Evolutionary conservation across 2,888 invertebrate genomes (phyloP).

Genomic region (Lepidochrysops patricia): DNA sequence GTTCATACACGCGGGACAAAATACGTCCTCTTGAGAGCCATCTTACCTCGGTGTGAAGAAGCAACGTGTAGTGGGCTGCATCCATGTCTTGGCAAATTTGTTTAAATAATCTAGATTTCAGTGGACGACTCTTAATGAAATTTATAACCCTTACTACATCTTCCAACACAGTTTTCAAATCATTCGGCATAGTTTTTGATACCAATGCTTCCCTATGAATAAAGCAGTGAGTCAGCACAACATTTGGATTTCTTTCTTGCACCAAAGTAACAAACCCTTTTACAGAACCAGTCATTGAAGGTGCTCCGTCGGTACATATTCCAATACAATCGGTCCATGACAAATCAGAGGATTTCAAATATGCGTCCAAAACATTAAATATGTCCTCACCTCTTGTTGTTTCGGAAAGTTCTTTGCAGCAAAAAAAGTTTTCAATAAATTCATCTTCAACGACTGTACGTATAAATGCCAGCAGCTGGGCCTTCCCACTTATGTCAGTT

Average conservation of each 20-base stretch:
- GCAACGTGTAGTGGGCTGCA: slow-evolving; percentile 26
- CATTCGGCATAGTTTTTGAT: slow-evolving; percentile 27
- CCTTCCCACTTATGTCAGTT: no score
- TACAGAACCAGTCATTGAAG: no score
- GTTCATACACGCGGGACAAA: slow-evolving; percentile 24
- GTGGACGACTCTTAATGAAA: slow-evolving; percentile 28
- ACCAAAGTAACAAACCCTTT: not conserved
- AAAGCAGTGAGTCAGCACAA: slow-evolving; percentile 19
- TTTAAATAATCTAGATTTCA: slow-evolving; percentile 28
- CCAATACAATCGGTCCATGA: not conserved
- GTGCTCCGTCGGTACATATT: no score
- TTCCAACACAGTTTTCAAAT: slow-evolving; percentile 27
- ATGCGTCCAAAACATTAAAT: not conserved
- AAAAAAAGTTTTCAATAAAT: not conserved
- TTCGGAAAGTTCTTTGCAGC: not conserved
- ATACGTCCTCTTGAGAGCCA: slow-evolving; percentile 27
- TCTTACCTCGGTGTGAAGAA: slow-evolving; percentile 27
- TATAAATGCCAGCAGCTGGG: no score
- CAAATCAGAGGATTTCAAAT: not conserved
- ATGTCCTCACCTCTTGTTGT: not conserved
- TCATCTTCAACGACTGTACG: no score
- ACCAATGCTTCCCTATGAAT: slow-evolving; percentile 29
- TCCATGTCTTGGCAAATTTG: slow-evolving; percentile 25
- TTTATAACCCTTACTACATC: slow-evolving; percentile 28
- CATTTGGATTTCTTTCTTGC: not conserved